Percentiles rank a stretch among this genome's conserved stretches.
Evolutionary conservation across 2,888 invertebrate species (phyloP).

Genomic region (Ischnus inquisitorius): DNA sequence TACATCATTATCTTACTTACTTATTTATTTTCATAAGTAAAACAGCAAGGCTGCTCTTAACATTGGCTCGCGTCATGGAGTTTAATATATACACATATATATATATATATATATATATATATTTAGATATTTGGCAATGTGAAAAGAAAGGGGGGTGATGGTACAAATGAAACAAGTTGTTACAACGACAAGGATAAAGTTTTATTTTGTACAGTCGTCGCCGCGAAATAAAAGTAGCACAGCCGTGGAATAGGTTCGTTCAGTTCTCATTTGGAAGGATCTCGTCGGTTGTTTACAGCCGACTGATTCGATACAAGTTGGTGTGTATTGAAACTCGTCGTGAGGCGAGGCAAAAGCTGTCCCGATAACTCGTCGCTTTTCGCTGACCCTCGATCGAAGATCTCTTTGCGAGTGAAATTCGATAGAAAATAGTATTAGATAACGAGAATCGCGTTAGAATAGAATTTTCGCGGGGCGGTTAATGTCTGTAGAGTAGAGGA

Average conservation of each 20-base stretch:
- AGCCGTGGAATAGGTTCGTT: constrained; percentile 58
- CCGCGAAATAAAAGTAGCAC: constrained; percentile 55
- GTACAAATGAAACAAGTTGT: not conserved
- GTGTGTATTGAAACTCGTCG: not conserved
- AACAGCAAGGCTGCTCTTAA: not conserved
- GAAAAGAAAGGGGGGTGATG: not conserved
- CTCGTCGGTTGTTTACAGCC: not conserved
- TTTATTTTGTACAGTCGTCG: constrained; percentile 63
- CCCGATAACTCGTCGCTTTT: not conserved
- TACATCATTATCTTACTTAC: not conserved
- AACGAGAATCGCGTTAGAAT: not conserved
- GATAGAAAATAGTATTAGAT: too few species aligned
- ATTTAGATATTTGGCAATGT: constrained; percentile 14
- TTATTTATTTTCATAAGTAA: constrained; percentile 10
- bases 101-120: not conserved
- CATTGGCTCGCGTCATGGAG: not conserved
- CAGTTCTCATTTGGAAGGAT: constrained; percentile 40
- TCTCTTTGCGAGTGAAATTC: too few species aligned
- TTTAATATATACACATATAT: too few species aligned
- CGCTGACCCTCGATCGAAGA: not conserved
- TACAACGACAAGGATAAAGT: constrained; percentile 52
- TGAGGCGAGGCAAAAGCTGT: too few species aligned
- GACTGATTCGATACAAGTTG: constrained; percentile 25
- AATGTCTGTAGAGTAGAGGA: constrained; percentile 89
- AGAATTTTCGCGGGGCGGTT: constrained; percentile 16